Evolutionary conservation across 2,113 vertebrate species (phyloP).

Genomic region (Speoplatyrhinus poulsoni): DNA sequence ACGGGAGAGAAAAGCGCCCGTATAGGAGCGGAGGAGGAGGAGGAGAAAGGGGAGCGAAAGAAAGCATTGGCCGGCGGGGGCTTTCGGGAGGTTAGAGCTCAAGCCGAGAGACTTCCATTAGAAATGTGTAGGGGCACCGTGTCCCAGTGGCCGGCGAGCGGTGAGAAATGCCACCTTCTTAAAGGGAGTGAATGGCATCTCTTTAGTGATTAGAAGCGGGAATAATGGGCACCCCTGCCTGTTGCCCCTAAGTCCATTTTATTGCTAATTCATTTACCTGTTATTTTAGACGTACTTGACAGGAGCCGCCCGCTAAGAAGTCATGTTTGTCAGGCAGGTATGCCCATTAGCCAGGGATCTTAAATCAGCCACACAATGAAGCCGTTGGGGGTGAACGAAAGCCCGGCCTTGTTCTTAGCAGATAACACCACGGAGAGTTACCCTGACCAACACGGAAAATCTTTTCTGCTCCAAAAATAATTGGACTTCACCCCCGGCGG

Average conservation of each 20-base stretch:
- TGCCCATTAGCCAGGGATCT: slow-evolving; percentile 91
- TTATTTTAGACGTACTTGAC: slow-evolving; percentile 95
- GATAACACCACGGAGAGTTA: slow-evolving; percentile 72
- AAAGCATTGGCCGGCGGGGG: slow-evolving; percentile 85
- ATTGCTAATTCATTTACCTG: slow-evolving; percentile 99
- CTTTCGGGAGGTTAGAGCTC: slow-evolving; percentile 81
- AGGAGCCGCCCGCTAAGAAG: slow-evolving; percentile 96
- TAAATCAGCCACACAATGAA: slow-evolving; percentile 86
- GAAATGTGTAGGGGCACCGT: slow-evolving; percentile 96
- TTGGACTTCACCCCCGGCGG: slow-evolving; percentile 69
- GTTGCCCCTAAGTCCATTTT: slow-evolving; percentile 94
- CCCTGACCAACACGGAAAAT: slow-evolving; percentile 72
- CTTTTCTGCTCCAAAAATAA: slow-evolving; percentile 69
- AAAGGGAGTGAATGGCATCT: slow-evolving; percentile 99
- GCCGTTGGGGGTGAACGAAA: slow-evolving; percentile 77
- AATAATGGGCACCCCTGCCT: slow-evolving; percentile 98
- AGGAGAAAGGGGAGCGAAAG: slow-evolving; percentile 65
- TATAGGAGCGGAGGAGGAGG: slow-evolving; percentile 16
- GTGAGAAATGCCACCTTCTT: slow-evolving; percentile 97
- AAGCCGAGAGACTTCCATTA: slow-evolving; percentile 99
- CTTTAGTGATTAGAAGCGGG: slow-evolving; percentile 98
- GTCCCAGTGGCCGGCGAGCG: slow-evolving; percentile 91
- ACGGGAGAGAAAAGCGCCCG: slow-evolving; percentile 70
- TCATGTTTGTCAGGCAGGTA: slow-evolving; percentile 94
- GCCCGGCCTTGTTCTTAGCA: slow-evolving; percentile 74